phyloP scores from a whole-genome alignment of 2,888 invertebrate genomes.

The Coelogynopora nodosa region DNA sequence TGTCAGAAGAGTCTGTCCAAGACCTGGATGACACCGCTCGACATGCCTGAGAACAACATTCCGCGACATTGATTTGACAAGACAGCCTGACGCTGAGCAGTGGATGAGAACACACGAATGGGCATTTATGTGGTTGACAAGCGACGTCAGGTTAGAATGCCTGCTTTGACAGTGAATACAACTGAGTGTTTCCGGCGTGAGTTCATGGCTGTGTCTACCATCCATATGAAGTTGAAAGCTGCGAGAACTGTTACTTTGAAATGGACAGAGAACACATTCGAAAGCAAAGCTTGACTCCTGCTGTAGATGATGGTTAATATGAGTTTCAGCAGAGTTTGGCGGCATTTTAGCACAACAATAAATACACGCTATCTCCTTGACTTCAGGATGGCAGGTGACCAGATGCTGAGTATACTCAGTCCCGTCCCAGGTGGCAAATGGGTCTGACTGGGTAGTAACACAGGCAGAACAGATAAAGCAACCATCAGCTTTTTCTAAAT shows the following conservation, averaged over 20 bases:
- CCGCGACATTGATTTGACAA: slow-evolving; percentile 1
- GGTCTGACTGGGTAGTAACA: not conserved
- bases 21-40: not conserved
- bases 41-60: not conserved
- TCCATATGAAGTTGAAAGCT: not conserved
- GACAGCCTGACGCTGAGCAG: slow-evolving; percentile 28
- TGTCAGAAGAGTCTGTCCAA: not conserved
- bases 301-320: slow-evolving; percentile 1
- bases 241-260: not conserved
- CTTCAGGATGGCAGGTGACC: not conserved
- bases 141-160: not conserved
- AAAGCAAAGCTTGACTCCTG: not conserved
- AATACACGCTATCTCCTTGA: not conserved
- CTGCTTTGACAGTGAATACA: not conserved
- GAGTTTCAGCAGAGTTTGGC: not conserved
- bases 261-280: not conserved
- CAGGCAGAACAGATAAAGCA: slow-evolving; percentile 38
- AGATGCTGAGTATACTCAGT: not conserved
- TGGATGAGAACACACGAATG: slow-evolving; percentile 9
- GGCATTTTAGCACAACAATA: not conserved
- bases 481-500: slow-evolving; percentile 31
- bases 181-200: not conserved
- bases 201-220: not conserved
- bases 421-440: slow-evolving; percentile 3
- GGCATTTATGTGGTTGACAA: not conserved